These are phyloP conservation scores for Heliconius hermathena DNA, from an alignment of 1,140 invertebrate genomes.

Conservation along the genomic window DNA sequence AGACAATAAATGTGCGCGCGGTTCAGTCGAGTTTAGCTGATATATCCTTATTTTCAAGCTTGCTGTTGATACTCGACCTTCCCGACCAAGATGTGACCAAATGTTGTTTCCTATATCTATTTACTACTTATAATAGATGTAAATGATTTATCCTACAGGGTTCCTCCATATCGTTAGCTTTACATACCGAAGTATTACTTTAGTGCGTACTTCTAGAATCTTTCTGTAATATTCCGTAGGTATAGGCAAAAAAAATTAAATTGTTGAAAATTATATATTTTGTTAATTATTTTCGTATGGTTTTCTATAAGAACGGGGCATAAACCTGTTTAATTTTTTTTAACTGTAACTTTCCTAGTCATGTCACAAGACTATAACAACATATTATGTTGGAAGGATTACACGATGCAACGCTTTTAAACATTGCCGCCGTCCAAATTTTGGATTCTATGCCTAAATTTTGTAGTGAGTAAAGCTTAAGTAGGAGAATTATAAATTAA, in stretches of 20 bases:
- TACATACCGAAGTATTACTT: constrained; percentile 74
- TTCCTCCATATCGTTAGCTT: constrained; percentile 81
- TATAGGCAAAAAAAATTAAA: constrained; percentile 53
- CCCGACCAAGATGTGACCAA: constrained; percentile 72
- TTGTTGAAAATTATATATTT: constrained; percentile 52
- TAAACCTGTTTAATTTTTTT: constrained; percentile 1
- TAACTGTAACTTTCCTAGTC: constrained; percentile 25
- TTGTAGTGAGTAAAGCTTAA: constrained; percentile 25
- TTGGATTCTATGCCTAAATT: constrained; percentile 37
- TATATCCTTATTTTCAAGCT: constrained; percentile 62
- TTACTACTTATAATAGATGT: constrained; percentile 62
- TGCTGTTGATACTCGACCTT: constrained; percentile 55
- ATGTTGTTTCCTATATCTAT: constrained; percentile 66
- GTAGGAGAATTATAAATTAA: constrained; percentile 9
- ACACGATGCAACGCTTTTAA: constrained; percentile 49
- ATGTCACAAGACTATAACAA: constrained; percentile 13
- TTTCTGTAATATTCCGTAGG: constrained; percentile 74
- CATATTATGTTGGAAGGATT: constrained; percentile 28
- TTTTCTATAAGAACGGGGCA: constrained; percentile 26
- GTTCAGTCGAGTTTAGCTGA: constrained; percentile 60
- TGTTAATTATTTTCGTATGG: constrained; percentile 45
- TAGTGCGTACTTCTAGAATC: constrained; percentile 62
- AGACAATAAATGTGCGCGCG: constrained; percentile 58
- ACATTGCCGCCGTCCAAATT: constrained; percentile 54
- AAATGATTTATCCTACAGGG: constrained; percentile 76